Evolutionary conservation across 2,113 vertebrate species (phyloP), one percentile per base, ranked within the genome.

Genomic region (Mormoops blainvillei): DNA sequence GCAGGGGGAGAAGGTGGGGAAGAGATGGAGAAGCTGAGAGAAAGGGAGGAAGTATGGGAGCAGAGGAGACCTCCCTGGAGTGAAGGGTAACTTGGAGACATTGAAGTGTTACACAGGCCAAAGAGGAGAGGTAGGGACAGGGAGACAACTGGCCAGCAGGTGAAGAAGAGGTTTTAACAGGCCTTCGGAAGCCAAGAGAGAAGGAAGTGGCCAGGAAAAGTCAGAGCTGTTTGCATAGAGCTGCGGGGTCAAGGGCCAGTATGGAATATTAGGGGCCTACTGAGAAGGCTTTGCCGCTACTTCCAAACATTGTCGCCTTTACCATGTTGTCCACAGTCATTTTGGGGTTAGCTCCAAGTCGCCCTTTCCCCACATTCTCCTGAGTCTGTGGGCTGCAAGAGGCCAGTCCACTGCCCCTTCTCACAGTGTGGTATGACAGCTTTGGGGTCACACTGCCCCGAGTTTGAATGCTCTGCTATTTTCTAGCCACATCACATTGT

Each of bases 41-140:
- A 2, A 12, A 31, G 14, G 87, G 43, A 48, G 38, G 76, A 45
- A 13, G 43, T 13, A 0, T 33, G 78, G 56, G 31, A 73, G 12
- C 18, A 74, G 43, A 54, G 36, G 52, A 18, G 10, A 0, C 20
- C 70, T n/a, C 78, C 19, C 56, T 14, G 26, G 85, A 70, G 65
- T 56, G 33, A 65, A 94, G 71, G 50, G 76, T 16, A 43, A 43
- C 82, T 91, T 89, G 28, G 65, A 67, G 43, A 93, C 93, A 43
- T 16, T 68, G 52, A 52, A 68, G 48, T 28, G 45, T 65, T 80
- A 65, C 78, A 77, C 67, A 10, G 76, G n/a, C 90, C 4, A 0
- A 36, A 50, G 31, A 70, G 67, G 73, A 48, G 11, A 31, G 9
- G 33, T 12, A 33, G 52, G 20, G 15, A 24, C 26, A 41, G 7